phyloP scores from a whole-genome alignment of 2,888 invertebrate species.

The Agriopis marginaria region DNA sequence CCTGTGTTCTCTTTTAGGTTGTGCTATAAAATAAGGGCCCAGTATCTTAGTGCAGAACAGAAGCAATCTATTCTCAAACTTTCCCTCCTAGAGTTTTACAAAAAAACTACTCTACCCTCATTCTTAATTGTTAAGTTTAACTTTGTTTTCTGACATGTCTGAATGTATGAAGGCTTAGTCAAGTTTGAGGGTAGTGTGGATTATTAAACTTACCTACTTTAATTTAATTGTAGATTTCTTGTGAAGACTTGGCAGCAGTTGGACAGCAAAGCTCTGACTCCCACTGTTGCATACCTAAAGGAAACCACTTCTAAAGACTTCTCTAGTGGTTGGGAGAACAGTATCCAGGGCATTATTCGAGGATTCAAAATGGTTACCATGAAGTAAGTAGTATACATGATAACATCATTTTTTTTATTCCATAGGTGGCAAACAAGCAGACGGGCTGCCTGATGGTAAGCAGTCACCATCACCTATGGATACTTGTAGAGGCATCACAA shows the following conservation, averaged over 20 bases:
- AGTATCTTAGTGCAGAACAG: too few species aligned
- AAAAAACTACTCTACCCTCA: background rate
- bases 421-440: too few species aligned
- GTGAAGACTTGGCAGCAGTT: conserved; percentile 91
- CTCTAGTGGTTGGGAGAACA: conserved; percentile 71
- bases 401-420: background rate
- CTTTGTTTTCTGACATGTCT: background rate
- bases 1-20: too few species aligned
- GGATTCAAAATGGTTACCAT: conserved; percentile 88
- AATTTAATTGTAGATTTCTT: conserved; percentile 84
- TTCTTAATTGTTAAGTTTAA: background rate
- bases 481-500: too few species aligned
- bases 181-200: background rate
- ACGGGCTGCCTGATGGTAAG: too few species aligned
- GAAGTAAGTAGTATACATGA: conserved; percentile 73
- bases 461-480: too few species aligned
- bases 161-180: background rate
- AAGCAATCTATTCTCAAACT: too few species aligned
- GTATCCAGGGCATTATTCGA: conserved; percentile 82
- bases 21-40: too few species aligned
- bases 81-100: too few species aligned
- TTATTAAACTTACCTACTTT: background rate
- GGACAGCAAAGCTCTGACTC: conserved; percentile 86
- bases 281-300: conserved; percentile 90
- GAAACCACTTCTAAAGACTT: conserved; percentile 55